Base-by-base conservation (phyloP, 2,888 invertebrate genomes). In the Cantharis rustica region DNA sequence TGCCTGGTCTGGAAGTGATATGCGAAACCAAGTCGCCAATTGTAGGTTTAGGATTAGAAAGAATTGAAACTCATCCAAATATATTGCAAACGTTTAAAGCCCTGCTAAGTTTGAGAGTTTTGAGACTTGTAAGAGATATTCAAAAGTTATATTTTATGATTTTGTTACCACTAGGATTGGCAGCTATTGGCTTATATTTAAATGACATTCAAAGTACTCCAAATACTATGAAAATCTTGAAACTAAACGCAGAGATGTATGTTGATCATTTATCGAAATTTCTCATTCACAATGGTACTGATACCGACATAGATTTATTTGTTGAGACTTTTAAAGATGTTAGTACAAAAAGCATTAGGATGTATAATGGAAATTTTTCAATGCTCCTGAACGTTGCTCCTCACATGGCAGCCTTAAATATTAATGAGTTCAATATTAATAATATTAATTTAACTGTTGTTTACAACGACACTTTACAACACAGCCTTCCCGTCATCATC, bases 401-500 rank as follows among this genome's bases (percentile, higher is more conserved):
- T 1, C 92, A 93, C 81, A 91, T 94, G 88, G 93, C 92, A 16
- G 93, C 93, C 2, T 90, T 93, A 80, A 92, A 91, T 84, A 86
- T 94, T 69, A 90, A 89, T 69, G 89, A 89, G 11, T 92, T 91
- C 80, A 80, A 82, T 17, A 84, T 88, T 71, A 89, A 91, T 0
- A 90, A 90, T 76, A 90, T 91, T 72, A 90, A 90, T 78, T 88
- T 93, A 16, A 91, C 92, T 81, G 89, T 93, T 61, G 90, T 93
- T 79, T 94, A 94, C 87, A 96, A 96, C 85, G 95, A 94, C 84
- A 95, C 95, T 0, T 93, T 92, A 83, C 92, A 94, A 69, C 96
- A 96, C 86, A 93, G 94, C 78, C 88, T 96, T 82, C 95, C 96
- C 3, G 92, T 95, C 77, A 89, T 95, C 62, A 87, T 95, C 68